Percentiles rank a stretch among this genome's conserved stretches.
Evolutionary conservation across 2,113 vertebrate genomes (phyloP).

Genomic region (Oncorhynchus clarkii): DNA sequence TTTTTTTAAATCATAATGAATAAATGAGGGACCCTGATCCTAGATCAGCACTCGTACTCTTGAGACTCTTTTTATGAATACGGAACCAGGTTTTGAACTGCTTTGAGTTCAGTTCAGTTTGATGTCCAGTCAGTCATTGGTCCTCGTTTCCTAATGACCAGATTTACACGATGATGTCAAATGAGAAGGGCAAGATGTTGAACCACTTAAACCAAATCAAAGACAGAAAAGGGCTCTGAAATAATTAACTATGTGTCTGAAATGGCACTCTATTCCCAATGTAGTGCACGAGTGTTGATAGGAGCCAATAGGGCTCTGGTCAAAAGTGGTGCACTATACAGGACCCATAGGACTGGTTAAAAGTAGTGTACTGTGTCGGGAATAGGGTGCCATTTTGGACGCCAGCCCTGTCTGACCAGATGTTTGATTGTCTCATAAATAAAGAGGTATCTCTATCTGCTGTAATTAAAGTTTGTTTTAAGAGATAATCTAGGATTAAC

Average conservation of each 20-base stretch:
- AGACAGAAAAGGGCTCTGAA: conserved; percentile 68
- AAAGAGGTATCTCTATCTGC: no score
- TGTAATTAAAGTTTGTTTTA: no score
- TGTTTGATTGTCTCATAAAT: neutral
- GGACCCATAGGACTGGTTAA: neutral
- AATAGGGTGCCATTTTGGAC: no score
- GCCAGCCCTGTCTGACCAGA: neutral
- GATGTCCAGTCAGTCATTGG: neutral
- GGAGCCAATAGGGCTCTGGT: conserved; percentile 9
- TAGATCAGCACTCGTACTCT: no score
- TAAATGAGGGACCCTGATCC: no score
- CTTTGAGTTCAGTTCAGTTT: neutral
- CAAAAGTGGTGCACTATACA: neutral
- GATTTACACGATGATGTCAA: conserved; percentile 76
- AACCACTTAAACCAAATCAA: conserved; percentile 72
- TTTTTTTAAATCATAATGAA: no score
- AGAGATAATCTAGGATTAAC: no score
- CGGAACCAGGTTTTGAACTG: neutral
- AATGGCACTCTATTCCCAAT: conserved; percentile 49
- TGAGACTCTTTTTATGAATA: no score
- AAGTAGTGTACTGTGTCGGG: no score
- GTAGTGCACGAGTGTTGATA: conserved; percentile 31
- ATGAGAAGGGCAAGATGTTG: conserved; percentile 62
- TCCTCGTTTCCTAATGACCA: conserved; percentile 49
- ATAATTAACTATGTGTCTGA: conserved; percentile 52